Percentiles rank a stretch among this genome's conserved stretches.
phyloP scores from a whole-genome alignment of 2,888 invertebrate genomes.

The Alentia gelatinosa region DNA sequence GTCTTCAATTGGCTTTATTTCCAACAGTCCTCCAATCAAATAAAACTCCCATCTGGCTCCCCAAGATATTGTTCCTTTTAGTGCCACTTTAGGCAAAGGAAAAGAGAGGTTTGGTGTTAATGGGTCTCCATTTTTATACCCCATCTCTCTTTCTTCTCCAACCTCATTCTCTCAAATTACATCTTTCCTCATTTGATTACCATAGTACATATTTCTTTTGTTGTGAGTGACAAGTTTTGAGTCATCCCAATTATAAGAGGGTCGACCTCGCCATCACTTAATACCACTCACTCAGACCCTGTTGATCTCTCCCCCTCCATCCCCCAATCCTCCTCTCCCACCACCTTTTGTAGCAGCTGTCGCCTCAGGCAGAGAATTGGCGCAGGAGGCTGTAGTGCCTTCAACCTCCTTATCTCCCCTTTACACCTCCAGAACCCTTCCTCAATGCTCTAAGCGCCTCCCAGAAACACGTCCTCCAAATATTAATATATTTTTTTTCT shows the following conservation, averaged over 20 bases:
- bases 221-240: conserved; percentile 27
- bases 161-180: background rate
- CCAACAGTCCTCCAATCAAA: conserved; percentile 1
- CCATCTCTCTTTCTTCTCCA: background rate
- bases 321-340: background rate
- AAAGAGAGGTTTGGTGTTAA: background rate
- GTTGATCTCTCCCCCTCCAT: conserved; percentile 6
- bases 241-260: background rate
- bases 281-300: background rate
- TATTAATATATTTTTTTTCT: background rate
- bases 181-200: background rate
- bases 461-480: background rate
- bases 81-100: background rate
- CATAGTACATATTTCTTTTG: conserved; percentile 11
- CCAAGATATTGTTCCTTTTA: background rate
- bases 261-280: background rate
- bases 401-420: background rate
- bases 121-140: background rate
- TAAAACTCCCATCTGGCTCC: background rate
- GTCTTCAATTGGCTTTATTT: conserved; percentile 19
- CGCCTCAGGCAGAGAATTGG: background rate
- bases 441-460: background rate
- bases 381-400: background rate
- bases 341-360: conserved; percentile 45
- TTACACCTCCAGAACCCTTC: background rate